Evolutionary conservation across 2,797 vertebrate species (phyloP).

Genomic region (Pseudocheirus occidentalis): DNA sequence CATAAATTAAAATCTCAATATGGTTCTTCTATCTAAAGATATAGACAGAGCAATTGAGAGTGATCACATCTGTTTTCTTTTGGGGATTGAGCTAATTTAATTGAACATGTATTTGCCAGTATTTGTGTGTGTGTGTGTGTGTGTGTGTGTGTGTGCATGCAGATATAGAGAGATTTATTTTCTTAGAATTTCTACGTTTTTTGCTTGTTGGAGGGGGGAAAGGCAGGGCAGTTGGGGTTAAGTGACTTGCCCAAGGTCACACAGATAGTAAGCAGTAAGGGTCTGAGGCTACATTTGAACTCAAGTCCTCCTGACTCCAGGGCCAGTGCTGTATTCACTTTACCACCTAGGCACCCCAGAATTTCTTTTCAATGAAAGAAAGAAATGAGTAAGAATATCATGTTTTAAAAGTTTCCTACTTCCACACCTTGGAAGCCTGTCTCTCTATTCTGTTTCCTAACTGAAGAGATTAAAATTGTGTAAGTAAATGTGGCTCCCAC

Average conservation of each 20-base stretch:
- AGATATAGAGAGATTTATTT: not conserved
- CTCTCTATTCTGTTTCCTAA: not conserved
- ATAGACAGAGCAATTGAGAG: slow-evolving; percentile 30
- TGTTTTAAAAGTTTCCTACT: slow-evolving; percentile 1
- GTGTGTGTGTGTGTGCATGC: too few species aligned
- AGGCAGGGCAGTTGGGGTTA: too few species aligned
- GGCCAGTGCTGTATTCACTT: too few species aligned
- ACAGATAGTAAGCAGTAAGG: too few species aligned
- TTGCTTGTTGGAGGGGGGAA: too few species aligned
- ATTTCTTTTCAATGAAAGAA: slow-evolving; percentile 49
- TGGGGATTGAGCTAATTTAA: slow-evolving; percentile 4
- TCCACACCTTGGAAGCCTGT: slow-evolving; percentile 9
- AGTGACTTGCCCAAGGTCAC: too few species aligned
- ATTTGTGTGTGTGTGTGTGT: not conserved
- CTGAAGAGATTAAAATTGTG: slow-evolving; percentile 1
- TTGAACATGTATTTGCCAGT: not conserved
- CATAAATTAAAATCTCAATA: slow-evolving; percentile 4
- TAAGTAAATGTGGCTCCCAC: not conserved
- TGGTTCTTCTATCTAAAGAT: slow-evolving; percentile 21
- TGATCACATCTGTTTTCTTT: slow-evolving; percentile 18
- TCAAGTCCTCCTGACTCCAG: too few species aligned
- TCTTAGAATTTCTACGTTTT: slow-evolving; percentile 35
- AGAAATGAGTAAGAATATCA: slow-evolving; percentile 35
- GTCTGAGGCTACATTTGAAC: too few species aligned
- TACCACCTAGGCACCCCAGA: not conserved